phyloP scores from a whole-genome alignment of 2,797 vertebrate species.

The Aselliscus stoliczkanus region DNA sequence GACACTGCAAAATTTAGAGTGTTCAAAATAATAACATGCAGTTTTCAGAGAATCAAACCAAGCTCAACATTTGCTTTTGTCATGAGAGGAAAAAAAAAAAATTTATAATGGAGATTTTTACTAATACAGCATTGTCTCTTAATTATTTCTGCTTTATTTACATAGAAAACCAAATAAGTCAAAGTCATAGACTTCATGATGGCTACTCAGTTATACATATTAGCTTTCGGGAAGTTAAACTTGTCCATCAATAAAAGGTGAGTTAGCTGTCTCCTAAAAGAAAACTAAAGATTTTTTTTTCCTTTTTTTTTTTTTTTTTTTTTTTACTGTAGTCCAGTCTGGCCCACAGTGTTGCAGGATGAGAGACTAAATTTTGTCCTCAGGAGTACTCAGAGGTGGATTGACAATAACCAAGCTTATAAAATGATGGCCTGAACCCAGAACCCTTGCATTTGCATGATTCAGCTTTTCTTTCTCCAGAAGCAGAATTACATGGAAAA shows the following conservation, averaged over 20 bases:
- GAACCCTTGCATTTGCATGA: slow-evolving; percentile 8
- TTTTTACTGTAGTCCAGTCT: neutral
- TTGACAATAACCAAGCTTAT: neutral
- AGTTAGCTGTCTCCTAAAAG: neutral
- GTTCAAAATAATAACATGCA: neutral
- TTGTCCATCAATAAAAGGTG: neutral
- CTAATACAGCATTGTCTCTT: neutral
- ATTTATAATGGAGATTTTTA: neutral
- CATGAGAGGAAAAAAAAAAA: neutral
- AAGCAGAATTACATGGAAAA: neutral
- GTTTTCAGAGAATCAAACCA: neutral
- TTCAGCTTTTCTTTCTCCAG: neutral
- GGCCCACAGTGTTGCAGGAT: neutral
- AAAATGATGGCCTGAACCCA: neutral
- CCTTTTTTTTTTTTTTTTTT: neutral
- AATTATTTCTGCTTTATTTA: neutral
- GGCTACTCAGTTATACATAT: neutral
- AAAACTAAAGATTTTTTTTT: neutral
- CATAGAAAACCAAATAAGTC: neutral
- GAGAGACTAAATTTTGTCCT: slow-evolving; percentile 31
- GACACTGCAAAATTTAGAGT: neutral
- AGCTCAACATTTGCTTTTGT: neutral
- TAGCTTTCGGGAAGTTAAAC: neutral
- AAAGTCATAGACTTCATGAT: neutral
- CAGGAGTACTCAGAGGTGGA: neutral